Base-by-base conservation (phyloP, 2,888 invertebrate species). In the Cantharis lateralis region DNA sequence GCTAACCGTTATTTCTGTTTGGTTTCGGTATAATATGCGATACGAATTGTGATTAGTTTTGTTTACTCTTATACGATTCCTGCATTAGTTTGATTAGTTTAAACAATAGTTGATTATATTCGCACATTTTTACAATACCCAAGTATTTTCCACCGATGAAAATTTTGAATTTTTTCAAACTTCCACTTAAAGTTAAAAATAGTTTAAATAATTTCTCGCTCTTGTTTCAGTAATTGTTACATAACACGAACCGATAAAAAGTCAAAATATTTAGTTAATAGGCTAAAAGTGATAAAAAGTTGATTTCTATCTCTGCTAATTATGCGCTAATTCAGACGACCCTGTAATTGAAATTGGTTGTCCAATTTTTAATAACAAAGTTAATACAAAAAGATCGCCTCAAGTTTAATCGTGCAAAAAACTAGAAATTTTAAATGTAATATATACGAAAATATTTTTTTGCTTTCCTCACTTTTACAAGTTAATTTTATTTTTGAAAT, bases 301-400 rank as follows among this genome's bases (percentile, higher is more conserved):
- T 20, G 64, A 66, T 66, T 66, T 66, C 24, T 66, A 66, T 66
- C 64, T 66, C n/a, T 15, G 64, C 64, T 66, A 66, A 66, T 66
- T 66, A 66, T 66, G 64, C 64, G 64, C 64, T 66, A 66, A 66
- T 66, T 66, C 18, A 20, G 64, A 66, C 64, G 64, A 66, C 64
- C 64, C 64, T 66, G 64, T 66, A 20, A 66, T 66, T 66, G 64
- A 66, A 66, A 48, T 48, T 48, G 48, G 48, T 48, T 48, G 48
- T n/a, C 13, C 48, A 48, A 48, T 48, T 48, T 48, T 48, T 48
- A 48, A 48, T 48, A 48, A 48, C 48, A 48, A 48, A 48, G 32
- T 48, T 48, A 48, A 48, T 48, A 48, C 32, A 48, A 48, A 48
- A 48, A 48, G 48, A 48, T 48, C 48, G 48, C 48, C 48, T n/a